Percentiles rank a stretch among this genome's conserved stretches.
These are phyloP conservation scores for Melanchra persicariae DNA, from an alignment of 2,888 invertebrate genomes.

Conservation along the genomic window DNA sequence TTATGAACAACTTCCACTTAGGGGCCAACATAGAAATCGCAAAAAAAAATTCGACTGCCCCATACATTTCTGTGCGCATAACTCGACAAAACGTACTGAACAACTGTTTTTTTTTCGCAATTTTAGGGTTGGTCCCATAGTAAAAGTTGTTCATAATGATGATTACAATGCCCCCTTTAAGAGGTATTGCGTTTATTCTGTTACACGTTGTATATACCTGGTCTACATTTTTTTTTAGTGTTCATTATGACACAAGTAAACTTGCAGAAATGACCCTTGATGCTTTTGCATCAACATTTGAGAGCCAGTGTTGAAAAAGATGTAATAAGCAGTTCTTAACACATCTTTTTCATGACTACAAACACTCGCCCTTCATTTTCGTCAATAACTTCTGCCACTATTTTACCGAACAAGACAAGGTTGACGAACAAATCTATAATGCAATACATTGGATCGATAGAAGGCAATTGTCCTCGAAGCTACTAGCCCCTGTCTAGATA, in stretches of 20 bases:
- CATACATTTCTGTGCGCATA: too few species aligned
- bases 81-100: too few species aligned
- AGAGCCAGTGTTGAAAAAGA: background rate
- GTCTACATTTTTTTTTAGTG: background rate
- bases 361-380: background rate
- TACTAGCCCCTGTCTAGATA: background rate
- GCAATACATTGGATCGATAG: background rate
- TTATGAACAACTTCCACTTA: too few species aligned
- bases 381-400: background rate
- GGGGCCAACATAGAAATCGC: too few species aligned
- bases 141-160: too few species aligned
- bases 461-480: background rate
- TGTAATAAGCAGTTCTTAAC: background rate
- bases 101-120: too few species aligned
- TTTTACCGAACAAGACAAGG: background rate
- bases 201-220: too few species aligned
- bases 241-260: background rate
- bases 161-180: too few species aligned
- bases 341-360: background rate
- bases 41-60: too few species aligned
- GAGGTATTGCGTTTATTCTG: too few species aligned
- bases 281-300: background rate
- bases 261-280: background rate
- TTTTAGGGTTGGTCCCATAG: too few species aligned
- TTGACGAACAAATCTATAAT: background rate